phyloP scores from a whole-genome alignment of 2,797 vertebrate species.

The Propithecus perrieri region DNA sequence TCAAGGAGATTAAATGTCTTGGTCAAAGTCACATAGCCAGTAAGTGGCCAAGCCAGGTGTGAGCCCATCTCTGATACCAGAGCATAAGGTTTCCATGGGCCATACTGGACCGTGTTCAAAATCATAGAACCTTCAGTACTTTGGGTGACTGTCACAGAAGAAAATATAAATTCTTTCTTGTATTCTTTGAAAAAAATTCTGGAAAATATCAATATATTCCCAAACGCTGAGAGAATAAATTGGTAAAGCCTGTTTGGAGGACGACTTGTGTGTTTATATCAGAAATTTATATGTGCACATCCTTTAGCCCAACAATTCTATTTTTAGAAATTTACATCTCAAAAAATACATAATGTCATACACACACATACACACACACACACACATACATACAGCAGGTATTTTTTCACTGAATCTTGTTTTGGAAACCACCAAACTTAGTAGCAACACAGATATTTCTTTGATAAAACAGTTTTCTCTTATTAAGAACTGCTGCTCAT shows the following conservation, averaged over 20 bases:
- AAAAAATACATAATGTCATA: neutral
- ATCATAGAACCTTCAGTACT: neutral
- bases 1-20: neutral
- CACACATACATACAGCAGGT: neutral
- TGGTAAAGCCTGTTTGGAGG: neutral
- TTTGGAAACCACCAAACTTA: constrained; percentile 8
- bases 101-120: neutral
- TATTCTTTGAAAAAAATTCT: neutral
- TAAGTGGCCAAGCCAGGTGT: neutral
- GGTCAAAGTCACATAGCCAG: neutral
- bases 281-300: neutral
- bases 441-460: neutral
- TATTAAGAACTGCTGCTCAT: neutral
- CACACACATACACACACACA: neutral
- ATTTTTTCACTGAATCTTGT: neutral
- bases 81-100: neutral
- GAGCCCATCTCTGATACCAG: neutral
- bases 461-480: neutral
- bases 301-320: neutral
- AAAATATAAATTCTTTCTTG: neutral
- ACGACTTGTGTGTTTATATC: neutral
- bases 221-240: neutral
- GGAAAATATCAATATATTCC: neutral
- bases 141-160: neutral
- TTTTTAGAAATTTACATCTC: constrained; percentile 5